Conservation (phyloP, 2,113 vertebrate genomes). For the Girardinichthys multiradiatus region DNA sequence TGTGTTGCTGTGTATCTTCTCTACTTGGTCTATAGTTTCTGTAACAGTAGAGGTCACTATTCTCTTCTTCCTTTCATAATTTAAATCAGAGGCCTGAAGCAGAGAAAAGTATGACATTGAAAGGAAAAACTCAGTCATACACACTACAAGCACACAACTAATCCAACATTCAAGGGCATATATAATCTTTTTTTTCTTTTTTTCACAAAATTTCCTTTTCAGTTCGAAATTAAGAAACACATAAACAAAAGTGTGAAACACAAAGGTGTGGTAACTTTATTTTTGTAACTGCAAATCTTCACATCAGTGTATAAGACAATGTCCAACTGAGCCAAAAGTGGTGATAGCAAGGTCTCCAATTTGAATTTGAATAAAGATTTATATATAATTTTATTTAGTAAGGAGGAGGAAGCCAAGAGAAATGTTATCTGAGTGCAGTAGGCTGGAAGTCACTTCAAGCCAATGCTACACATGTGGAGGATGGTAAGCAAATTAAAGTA, state of each 20-base stretch:
- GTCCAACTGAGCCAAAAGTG: background rate
- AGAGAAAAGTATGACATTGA: slow-evolving; percentile 10
- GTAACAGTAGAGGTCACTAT: slow-evolving; percentile 82
- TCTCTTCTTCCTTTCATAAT: slow-evolving; percentile 64
- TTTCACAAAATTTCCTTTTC: too few species aligned
- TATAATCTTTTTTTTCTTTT: too few species aligned
- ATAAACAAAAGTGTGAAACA: background rate
- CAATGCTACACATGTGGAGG: too few species aligned
- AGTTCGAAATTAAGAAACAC: background rate
- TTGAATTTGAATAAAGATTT: too few species aligned
- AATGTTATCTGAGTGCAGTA: too few species aligned
- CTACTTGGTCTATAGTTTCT: slow-evolving; percentile 38
- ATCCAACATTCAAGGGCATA: background rate
- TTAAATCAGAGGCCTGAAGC: slow-evolving; percentile 28
- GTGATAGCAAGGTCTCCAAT: background rate
- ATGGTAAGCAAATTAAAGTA: too few species aligned
- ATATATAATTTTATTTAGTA: too few species aligned
- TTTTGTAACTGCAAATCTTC: background rate
- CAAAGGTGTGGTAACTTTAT: background rate
- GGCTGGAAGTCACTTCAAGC: too few species aligned
- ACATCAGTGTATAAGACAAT: background rate
- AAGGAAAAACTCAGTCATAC: slow-evolving; percentile 33
- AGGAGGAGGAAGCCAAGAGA: too few species aligned
- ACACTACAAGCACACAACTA: slow-evolving; percentile 9
- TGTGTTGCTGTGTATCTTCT: background rate